Percentiles rank a stretch among this genome's conserved stretches.
phyloP scores from a whole-genome alignment of 1,140 invertebrate genomes.

The Drosophila rhopaloa region DNA sequence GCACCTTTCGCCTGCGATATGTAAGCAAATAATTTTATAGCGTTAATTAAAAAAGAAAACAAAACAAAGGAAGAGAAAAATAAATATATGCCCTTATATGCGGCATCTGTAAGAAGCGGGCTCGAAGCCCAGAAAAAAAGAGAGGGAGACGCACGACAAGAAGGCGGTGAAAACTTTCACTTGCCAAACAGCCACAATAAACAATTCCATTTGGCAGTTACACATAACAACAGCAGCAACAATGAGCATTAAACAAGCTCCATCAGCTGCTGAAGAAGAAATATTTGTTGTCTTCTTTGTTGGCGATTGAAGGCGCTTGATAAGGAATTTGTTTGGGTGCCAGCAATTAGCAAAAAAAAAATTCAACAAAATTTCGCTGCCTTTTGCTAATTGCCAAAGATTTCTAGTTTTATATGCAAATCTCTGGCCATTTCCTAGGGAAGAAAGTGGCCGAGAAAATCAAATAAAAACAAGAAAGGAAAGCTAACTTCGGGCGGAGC shows the following conservation, averaged over 20 bases:
- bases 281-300: slow-evolving; percentile 58
- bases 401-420: slow-evolving; percentile 79
- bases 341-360: slow-evolving; percentile 68
- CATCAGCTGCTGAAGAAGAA: slow-evolving; percentile 53
- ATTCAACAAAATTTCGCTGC: slow-evolving; percentile 56
- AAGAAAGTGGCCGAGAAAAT: slow-evolving; percentile 46
- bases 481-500: no score
- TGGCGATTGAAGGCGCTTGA: slow-evolving; percentile 54
- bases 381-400: slow-evolving; percentile 70
- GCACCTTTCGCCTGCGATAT: slow-evolving; percentile 24
- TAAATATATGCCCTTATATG: slow-evolving; percentile 73
- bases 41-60: slow-evolving; percentile 82
- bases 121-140: slow-evolving; percentile 20
- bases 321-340: slow-evolving; percentile 63
- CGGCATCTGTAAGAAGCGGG: slow-evolving; percentile 51
- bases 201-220: slow-evolving; percentile 75
- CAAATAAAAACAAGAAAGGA: no score
- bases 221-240: slow-evolving; percentile 58
- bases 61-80: slow-evolving; percentile 46
- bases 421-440: slow-evolving; percentile 53
- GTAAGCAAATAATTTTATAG: slow-evolving; percentile 65
- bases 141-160: slow-evolving; percentile 35
- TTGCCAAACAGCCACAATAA: slow-evolving; percentile 72
- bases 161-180: slow-evolving; percentile 67
- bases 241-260: slow-evolving; percentile 52